Evolutionary conservation across 2,113 vertebrate species (phyloP), one percentile per base, ranked within the genome.

Genomic region (Crotalus horridus): DNA sequence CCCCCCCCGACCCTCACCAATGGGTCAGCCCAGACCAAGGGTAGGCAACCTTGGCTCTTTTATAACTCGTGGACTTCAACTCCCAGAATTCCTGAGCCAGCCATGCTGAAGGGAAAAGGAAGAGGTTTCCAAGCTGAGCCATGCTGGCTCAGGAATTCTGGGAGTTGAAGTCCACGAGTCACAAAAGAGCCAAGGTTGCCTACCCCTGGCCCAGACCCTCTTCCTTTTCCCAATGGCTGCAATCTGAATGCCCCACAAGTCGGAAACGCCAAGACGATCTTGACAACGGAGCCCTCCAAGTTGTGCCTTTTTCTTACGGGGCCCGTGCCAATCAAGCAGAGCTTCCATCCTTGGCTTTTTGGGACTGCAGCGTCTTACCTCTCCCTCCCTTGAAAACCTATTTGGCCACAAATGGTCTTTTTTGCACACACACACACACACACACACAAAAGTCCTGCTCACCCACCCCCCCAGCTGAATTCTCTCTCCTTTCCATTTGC

Each of bases 271-370:
- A 1, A 4, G 3, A 3, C 1, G 29, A 12, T 11, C 6, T 1
- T 2, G 46, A 2, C 12, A 13, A 21, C 0, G 4, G 2, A 11
- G 21, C 4, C 4, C 51, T 6, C 15, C 3, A 33, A 17, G 12
- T 5, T 2, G 29, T 6, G 64, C 29, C 64, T 69, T 7, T 33
- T 69, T 6, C 29, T n/a, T 6, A n/a, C 0, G 29, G 29, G 11
- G 11, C 11, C 61, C 26, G 4, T 29, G 59, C 59, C 23, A 29
- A 64, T 29, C 64, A 1, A 17, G 55, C 55, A 56, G 17, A 17
- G 11, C 23, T 5, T 86, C 21, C 39, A 51, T 21, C 46, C 8
- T 48, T 48, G 48, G 48, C 48, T 8, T 48, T 48, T 48, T 7
- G 48, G 48, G 17, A 24, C 85, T 21, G 3, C 43, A 4, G 1